Evolutionary conservation across 2,888 invertebrate genomes (phyloP), one percentile per base, ranked within the genome.

Genomic region (Vesta saturnalis): DNA sequence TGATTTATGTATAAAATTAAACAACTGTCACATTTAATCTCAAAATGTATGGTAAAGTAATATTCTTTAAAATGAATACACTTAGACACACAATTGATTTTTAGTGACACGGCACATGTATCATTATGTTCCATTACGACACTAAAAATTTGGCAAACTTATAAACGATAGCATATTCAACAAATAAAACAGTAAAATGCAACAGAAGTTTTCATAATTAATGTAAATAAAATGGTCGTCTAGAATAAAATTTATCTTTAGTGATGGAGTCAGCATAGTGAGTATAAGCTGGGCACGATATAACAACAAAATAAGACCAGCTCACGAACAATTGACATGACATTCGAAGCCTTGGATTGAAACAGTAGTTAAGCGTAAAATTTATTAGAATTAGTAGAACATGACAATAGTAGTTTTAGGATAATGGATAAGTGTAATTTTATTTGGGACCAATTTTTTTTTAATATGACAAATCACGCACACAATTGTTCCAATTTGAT

Each of bases 231-330:
- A 5, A 23, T 22, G 56, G 35, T 15, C 15, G n/a, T 56, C 23
- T 56, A 56, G 56, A 56, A 56, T 35, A 35, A 23, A 56, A 35
- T 56, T 56, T 56, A 35, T 69, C 52, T 43, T 70, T 72, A 74
- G 79, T 76, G 79, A 79, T 78, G 80, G 77, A 76, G 79, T 80
- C 77, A 80, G 76, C 69, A 72, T 83, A 71, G 76, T 78, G 74
- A 79, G 81, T 76, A 68, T 80, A 72, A 78, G 78, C 73, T 83
- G 83, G 82, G 75, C 76, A 55, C 78, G 77, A 65, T 77, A 65
- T 71, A 74, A 74, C 75, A 78, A 78, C 75, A 73, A 76, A 74
- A 77, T 82, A 69, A 70, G 78, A 62, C 83, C 83, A 18, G 74
- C 76, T 64, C 69, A 67, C 60, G 59, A 70, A 60, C 62, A 70